Evolutionary conservation across 2,888 invertebrate species (phyloP).

Genomic region (Amphipoea lucens): DNA sequence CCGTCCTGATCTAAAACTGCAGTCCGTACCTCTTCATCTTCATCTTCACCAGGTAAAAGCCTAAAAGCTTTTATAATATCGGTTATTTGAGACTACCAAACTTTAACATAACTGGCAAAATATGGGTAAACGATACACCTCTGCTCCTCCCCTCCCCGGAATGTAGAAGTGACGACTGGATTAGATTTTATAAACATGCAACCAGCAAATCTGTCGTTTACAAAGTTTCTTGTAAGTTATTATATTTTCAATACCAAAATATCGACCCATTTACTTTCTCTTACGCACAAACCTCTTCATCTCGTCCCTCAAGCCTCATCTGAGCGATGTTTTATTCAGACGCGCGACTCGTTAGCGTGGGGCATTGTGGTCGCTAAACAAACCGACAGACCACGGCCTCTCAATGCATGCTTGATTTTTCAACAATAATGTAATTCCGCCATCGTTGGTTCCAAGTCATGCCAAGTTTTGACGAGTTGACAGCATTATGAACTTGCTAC

Average conservation of each 20-base stretch:
- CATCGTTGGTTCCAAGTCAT: constrained; percentile 32
- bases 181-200: background rate
- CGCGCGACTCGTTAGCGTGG: constrained; percentile 87
- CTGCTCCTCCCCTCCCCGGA: background rate
- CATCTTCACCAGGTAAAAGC: background rate
- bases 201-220: background rate
- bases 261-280: background rate
- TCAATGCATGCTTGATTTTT: constrained; percentile 82
- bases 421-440: constrained; percentile 68
- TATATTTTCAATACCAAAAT: background rate
- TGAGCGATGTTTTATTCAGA: constrained; percentile 88
- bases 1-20: background rate
- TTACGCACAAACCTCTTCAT: constrained; percentile 63
- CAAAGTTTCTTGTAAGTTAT: background rate
- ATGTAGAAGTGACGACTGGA: background rate
- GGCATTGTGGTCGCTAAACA: constrained; percentile 88
- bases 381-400: constrained; percentile 79
- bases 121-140: background rate
- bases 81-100: background rate
- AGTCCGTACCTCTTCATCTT: background rate
- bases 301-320: constrained; percentile 66
- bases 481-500: constrained; percentile 28
- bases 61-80: background rate
- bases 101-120: background rate
- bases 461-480: constrained; percentile 60